These are phyloP conservation scores for Dipodomys merriami DNA, from an alignment of 2,113 vertebrate species.

Conservation along the genomic window DNA sequence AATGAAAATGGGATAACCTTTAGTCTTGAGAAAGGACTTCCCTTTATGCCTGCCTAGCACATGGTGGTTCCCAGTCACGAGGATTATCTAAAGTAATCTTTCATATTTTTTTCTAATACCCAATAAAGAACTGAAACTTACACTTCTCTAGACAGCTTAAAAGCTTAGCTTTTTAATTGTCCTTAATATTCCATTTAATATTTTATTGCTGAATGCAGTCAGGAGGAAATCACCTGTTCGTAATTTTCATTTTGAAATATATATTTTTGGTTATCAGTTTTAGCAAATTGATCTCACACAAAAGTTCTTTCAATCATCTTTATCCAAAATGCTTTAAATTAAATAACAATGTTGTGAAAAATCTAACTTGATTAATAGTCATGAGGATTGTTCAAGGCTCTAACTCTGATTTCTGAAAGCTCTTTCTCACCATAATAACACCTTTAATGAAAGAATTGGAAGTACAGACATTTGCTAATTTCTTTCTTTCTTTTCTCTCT, in stretches of 20 bases:
- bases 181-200: slow-evolving; percentile 75
- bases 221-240: slow-evolving; percentile 57
- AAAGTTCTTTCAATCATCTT: slow-evolving; percentile 58
- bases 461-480: not conserved
- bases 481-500: not conserved
- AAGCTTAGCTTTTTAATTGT: slow-evolving; percentile 72
- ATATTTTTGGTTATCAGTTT: slow-evolving; percentile 63
- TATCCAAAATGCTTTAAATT: slow-evolving; percentile 51
- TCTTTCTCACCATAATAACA: slow-evolving; percentile 12
- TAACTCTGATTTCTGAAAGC: not conserved
- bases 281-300: slow-evolving; percentile 54
- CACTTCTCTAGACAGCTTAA: slow-evolving; percentile 63
- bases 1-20: slow-evolving; percentile 43
- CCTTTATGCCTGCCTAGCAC: slow-evolving; percentile 31
- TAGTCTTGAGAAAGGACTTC: slow-evolving; percentile 31
- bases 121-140: slow-evolving; percentile 70
- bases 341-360: slow-evolving; percentile 27
- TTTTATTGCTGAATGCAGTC: slow-evolving; percentile 60
- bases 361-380: slow-evolving; percentile 29
- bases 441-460: slow-evolving; percentile 24
- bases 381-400: not conserved
- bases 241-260: slow-evolving; percentile 70
- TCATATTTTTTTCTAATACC: slow-evolving; percentile 73
- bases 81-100: slow-evolving; percentile 61
- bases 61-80: slow-evolving; percentile 8